Base-by-base conservation (phyloP, 2,797 vertebrate genomes). In the Sebastes aleutianus region DNA sequence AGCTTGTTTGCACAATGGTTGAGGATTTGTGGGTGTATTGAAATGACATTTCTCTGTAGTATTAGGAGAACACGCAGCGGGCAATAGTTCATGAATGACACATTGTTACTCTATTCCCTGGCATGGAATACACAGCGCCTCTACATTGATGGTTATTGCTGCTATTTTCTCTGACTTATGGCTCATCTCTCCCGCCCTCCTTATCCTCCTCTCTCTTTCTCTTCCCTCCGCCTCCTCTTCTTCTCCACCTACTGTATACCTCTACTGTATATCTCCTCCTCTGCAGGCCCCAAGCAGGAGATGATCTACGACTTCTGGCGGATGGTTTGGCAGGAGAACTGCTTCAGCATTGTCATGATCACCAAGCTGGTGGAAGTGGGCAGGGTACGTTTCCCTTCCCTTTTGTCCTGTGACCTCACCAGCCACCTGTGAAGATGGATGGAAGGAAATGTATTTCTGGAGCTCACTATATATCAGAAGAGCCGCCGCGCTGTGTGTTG, bases 281-380 rank as follows among this genome's bases (percentile, higher is more conserved):
- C 85, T 67, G 18, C 94, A 99, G 98, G 98, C 71, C 98, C 98
- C 70, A 99, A 98, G 92, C 98, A 98, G 84, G 98, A 99, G 93
- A 99, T 97, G 97, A 96, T 99, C 91, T 98, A 99, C 0, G 98
- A 99, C 91, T 99, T 99, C 95, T 99, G 98, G 98, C 94, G 98
- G 84, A 98, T 99, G 97, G 97, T 99, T 73, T 99, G 98, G 98
- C 98, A 99, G 95, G 98, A 99, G 88, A 98, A 98, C 93, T 98
- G 97, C 83, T 97, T 96, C 90, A 99, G 97, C 92, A 98, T 99
- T 0, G 97, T 99, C 90, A 99, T 99, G 98, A 97, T 99, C 92
- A 99, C 97, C 90, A 99, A 99, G 87, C 96, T 99, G 96, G 97
- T 99, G 91, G 98, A 99, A 91, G 97, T 99, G 95, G 98, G 97